A percentile compares a stretch with the other conserved stretches of the same genome.
phyloP scores from a whole-genome alignment of 1,140 invertebrate species.

The Antheraea mylitta region DNA sequence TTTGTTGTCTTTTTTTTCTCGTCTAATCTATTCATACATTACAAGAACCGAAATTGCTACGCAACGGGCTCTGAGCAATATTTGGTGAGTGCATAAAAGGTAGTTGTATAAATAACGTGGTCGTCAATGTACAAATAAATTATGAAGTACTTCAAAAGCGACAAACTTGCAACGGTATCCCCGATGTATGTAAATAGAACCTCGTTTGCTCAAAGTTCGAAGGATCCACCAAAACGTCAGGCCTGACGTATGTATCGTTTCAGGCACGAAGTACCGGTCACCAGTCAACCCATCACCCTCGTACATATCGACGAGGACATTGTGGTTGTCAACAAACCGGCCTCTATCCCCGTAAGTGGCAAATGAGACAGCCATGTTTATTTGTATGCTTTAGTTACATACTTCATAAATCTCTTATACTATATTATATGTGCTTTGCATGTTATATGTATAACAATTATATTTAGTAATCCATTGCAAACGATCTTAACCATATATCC shows the following conservation, averaged over 20 bases:
- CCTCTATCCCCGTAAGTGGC: constrained; percentile 98
- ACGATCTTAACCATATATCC: not conserved
- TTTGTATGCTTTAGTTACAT: constrained; percentile 43
- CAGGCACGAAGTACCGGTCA: constrained; percentile 99
- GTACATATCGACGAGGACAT: constrained; percentile 98
- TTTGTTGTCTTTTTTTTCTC: constrained; percentile 52
- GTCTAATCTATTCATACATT: constrained; percentile 55
- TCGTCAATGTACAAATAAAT: not conserved
- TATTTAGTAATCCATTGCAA: not conserved
- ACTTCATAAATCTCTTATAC: constrained; percentile 8
- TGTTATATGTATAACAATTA: constrained; percentile 25
- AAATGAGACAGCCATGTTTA: constrained; percentile 85
- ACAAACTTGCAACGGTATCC: not conserved
- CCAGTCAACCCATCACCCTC: constrained; percentile 95
- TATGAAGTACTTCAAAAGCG: not conserved
- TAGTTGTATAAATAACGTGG: not conserved
- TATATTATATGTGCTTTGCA: constrained; percentile 19
- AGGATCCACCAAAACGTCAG: constrained; percentile 23
- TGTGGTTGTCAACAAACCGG: constrained; percentile 99
- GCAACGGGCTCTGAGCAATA: constrained; percentile 52
- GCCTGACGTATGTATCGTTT: constrained; percentile 80
- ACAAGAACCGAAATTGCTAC: constrained; percentile 43
- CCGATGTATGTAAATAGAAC: not conserved
- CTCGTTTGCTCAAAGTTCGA: constrained; percentile 39
- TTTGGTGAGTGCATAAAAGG: not conserved